Percentiles rank a stretch among this genome's conserved stretches.
These are phyloP conservation scores for Piliocolobus tephrosceles DNA, from an alignment of 2,113 vertebrate genomes.

Conservation along the genomic window DNA sequence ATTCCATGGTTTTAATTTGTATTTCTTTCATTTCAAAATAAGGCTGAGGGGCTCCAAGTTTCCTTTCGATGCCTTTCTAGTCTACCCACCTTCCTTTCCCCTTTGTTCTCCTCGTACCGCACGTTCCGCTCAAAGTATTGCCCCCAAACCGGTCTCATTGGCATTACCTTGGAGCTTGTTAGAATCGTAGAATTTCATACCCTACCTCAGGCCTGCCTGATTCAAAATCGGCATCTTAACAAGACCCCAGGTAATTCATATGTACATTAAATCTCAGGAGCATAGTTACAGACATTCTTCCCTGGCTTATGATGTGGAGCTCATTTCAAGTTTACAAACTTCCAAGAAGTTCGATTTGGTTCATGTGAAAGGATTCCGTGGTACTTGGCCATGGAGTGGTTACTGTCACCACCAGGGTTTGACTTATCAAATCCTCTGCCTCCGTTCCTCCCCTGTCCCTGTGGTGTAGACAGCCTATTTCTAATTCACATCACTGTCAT, in stretches of 20 bases:
- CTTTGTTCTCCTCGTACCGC: neutral
- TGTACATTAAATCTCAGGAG: neutral
- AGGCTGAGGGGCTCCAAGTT: neutral
- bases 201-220: neutral
- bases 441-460: neutral
- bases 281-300: neutral
- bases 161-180: neutral
- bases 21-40: constrained; percentile 2
- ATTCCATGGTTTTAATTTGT: neutral
- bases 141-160: neutral
- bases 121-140: neutral
- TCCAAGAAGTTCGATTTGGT: neutral
- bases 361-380: neutral
- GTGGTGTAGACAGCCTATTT: neutral
- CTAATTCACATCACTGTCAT: neutral
- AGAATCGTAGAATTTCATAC: neutral
- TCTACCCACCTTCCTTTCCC: neutral
- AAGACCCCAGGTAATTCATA: neutral
- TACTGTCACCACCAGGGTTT: neutral
- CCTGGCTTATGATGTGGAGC: neutral
- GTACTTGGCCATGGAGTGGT: neutral
- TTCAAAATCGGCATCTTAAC: neutral
- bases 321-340: neutral
- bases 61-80: neutral
- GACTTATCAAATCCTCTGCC: neutral